Evolutionary conservation across 2,888 invertebrate species (phyloP).

Genomic region (Brenthis ino): DNA sequence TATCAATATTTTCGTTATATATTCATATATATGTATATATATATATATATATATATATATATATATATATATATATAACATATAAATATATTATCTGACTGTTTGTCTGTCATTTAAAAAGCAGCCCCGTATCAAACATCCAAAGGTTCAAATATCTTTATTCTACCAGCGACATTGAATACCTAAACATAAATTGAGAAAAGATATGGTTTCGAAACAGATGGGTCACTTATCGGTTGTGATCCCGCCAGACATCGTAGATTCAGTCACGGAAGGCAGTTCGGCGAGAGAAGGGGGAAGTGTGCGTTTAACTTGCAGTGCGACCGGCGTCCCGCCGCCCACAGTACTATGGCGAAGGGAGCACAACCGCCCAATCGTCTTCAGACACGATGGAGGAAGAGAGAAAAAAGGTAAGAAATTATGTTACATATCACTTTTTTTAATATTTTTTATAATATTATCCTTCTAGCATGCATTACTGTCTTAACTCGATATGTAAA

Average conservation of each 20-base stretch:
- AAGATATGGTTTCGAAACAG: conserved; percentile 67
- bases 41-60: too few species aligned
- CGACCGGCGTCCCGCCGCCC: conserved; percentile 91
- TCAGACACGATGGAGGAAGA: conserved; percentile 87
- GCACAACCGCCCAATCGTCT: conserved; percentile 88
- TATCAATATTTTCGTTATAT: too few species aligned
- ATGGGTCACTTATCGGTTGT: conserved; percentile 93
- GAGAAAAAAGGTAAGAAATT: conserved; percentile 85
- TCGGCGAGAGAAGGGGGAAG: conserved; percentile 91
- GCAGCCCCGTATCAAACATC: too few species aligned
- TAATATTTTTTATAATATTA: too few species aligned
- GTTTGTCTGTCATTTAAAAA: too few species aligned
- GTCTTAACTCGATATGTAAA: too few species aligned
- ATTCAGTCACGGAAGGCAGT: conserved; percentile 88
- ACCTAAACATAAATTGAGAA: neutral
- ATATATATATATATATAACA: too few species aligned
- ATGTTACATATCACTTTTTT: too few species aligned
- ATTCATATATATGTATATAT: too few species aligned
- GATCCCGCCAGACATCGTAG: conserved; percentile 93
- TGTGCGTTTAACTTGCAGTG: conserved; percentile 88
- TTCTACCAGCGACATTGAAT: neutral
- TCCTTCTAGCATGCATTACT: too few species aligned
- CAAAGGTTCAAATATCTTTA: too few species aligned
- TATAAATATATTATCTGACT: too few species aligned
- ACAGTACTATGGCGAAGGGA: conserved; percentile 91